phyloP scores from a whole-genome alignment of 2,888 invertebrate genomes.

The Clivina fossor region DNA sequence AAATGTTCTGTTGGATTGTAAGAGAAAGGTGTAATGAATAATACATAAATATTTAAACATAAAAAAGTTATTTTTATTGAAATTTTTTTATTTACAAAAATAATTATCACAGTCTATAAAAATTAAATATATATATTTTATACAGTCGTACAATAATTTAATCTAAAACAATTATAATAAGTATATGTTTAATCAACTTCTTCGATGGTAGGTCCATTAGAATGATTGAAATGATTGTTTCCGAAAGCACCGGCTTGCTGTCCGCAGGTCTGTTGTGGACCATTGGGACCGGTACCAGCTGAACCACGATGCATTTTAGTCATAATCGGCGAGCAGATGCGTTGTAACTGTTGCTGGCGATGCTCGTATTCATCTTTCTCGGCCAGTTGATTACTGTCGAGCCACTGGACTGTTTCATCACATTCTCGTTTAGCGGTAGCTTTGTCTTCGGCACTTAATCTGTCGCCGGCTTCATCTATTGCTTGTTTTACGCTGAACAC shows the following conservation, averaged over 20 bases:
- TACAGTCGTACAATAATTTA: no score
- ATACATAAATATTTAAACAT: no score
- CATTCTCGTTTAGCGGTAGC: slow-evolving; percentile 57
- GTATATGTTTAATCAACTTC: slow-evolving; percentile 21
- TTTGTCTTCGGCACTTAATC: slow-evolving; percentile 66
- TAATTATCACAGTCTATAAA: no score
- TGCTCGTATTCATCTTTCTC: slow-evolving; percentile 69
- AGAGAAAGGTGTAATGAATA: no score
- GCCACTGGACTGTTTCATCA: slow-evolving; percentile 64
- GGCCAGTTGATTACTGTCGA: slow-evolving; percentile 67
- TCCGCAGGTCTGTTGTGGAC: slow-evolving; percentile 8
- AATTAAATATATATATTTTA: no score
- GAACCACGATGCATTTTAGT: slow-evolving; percentile 56
- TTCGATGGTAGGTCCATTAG: slow-evolving; percentile 11
- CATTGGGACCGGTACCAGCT: no score
- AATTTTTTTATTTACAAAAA: no score
- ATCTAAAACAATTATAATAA: no score
- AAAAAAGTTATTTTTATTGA: no score
- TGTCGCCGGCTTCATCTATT: slow-evolving; percentile 63
- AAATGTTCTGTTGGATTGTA: no score
- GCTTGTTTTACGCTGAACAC: slow-evolving; percentile 70
- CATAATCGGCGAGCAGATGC: slow-evolving; percentile 61
- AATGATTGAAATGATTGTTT: slow-evolving; percentile 1
- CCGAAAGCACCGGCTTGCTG: slow-evolving; percentile 7
- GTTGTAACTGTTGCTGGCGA: slow-evolving; percentile 58